A percentile compares a stretch with the other conserved stretches of the same genome.
These are phyloP conservation scores for Theropithecus gelada DNA, from an alignment of 2,113 vertebrate genomes.

Conservation along the genomic window DNA sequence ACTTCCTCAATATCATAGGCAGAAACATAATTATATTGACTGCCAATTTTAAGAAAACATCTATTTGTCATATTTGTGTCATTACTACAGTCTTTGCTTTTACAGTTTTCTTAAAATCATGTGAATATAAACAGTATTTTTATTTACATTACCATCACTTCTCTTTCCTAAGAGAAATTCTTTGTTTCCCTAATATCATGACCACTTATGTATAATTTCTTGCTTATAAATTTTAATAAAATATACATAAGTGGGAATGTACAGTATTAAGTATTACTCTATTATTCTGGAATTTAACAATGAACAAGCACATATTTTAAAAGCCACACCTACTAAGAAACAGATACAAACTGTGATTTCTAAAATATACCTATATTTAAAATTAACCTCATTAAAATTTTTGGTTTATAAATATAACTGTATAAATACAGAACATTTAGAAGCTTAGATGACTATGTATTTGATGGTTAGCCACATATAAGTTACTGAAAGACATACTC, in stretches of 20 bases:
- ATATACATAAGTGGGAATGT: not conserved
- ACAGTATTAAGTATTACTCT: not conserved
- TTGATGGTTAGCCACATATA: not conserved
- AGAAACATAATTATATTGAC: not conserved
- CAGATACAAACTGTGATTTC: constrained; percentile 37
- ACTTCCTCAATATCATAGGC: not conserved
- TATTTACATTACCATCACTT: not conserved
- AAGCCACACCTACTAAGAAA: not conserved
- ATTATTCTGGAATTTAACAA: constrained; percentile 54
- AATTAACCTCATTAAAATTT: constrained; percentile 44
- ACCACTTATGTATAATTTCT: constrained; percentile 40
- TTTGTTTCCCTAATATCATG: not conserved
- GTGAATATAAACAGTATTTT: not conserved
- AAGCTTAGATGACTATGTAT: constrained; percentile 9
- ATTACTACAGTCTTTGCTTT: not conserved
- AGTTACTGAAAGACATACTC: constrained; percentile 2
- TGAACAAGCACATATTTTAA: not conserved
- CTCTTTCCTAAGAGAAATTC: not conserved
- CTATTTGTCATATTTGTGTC: not conserved
- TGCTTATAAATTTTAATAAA: constrained; percentile 49
- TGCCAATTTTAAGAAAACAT: not conserved
- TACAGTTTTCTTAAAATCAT: not conserved
- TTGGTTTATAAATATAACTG: constrained; percentile 64
- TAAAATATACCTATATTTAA: constrained; percentile 63
- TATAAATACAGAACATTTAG: constrained; percentile 33